Base-by-base conservation (phyloP, 2,113 vertebrate genomes). In the Oncorhynchus masou region DNA sequence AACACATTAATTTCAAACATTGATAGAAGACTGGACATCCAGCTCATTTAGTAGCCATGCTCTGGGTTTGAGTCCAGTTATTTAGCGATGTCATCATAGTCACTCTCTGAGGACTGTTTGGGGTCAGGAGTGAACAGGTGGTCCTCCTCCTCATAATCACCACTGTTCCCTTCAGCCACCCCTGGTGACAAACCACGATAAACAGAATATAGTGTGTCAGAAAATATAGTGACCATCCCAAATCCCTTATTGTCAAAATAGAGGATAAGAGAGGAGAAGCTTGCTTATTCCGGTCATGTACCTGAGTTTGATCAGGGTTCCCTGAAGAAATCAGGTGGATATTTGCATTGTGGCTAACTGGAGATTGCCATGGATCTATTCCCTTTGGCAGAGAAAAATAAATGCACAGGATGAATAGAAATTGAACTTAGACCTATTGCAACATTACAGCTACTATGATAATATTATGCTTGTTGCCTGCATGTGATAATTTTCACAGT, bases 51-150 rank as follows among this genome's bases (percentile, higher is more conserved):
- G 39, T 9, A 39, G 39, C 39, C 39, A 9, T 9, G 8, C 39
- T 39, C 7, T 39, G 39, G 39, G 39, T 51, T 51, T 16, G 49
- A 51, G 49, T n/a, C 24, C 31, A 8, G 19, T 57, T 3, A 68
- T n/a, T 5, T 3, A 51, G 9, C 73, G 1, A 86, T 0, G 8
- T 86, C 85, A 25, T 84, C 82, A 13, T 84, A 81, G 65, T 88
- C 85, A 7, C 83, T 78, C 11, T 79, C 84, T 71, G 79, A 68
- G 1, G 70, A 74, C 2, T 48, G 0, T 1, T 60, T 13, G 75
- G 65, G 60, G 2, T 90, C 86, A 0, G 84, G 83, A 1, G 76
- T 85, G 76, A 88, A 90, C 39, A 88, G 1, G 0, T 62, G 65
- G 34, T 8, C 57, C 0, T 77, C 71, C 0, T 83, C 85, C 12